Evolutionary conservation across 2,113 vertebrate species (phyloP).

Genomic region (Centropus bengalensis): DNA sequence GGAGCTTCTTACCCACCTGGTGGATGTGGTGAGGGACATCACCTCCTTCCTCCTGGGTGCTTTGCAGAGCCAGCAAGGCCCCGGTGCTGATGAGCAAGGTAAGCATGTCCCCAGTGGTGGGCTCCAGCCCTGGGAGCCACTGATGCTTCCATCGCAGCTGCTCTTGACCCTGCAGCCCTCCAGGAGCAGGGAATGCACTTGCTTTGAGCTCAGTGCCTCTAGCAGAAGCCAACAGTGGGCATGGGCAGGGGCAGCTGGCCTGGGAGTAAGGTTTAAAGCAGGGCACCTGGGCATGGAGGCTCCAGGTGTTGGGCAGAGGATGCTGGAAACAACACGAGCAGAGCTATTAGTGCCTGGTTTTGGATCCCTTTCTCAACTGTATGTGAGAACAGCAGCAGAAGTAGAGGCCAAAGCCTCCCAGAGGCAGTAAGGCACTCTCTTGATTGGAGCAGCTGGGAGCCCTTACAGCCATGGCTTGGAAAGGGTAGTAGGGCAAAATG

Average conservation of each 20-base stretch:
- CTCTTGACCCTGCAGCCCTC: neutral
- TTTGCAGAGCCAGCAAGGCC: constrained; percentile 75
- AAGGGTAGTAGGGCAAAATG: neutral
- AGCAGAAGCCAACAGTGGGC: too few species aligned
- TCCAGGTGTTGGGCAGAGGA: neutral
- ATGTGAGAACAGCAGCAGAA: neutral
- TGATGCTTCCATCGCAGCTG: neutral
- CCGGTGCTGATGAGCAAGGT: constrained; percentile 58
- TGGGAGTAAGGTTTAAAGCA: neutral
- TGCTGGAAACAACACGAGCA: neutral
- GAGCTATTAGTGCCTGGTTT: neutral
- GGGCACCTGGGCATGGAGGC: neutral
- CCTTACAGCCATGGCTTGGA: neutral
- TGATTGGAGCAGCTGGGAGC: neutral
- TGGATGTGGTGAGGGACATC: constrained; percentile 71
- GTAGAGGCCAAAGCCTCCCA: neutral
- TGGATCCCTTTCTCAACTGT: neutral
- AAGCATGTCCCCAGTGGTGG: accelerated
- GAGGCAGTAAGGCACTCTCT: neutral
- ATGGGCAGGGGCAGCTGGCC: neutral
- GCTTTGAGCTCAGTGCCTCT: neutral
- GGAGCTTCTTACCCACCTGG: constrained; percentile 66
- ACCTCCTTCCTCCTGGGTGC: constrained; percentile 80
- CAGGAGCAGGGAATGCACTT: neutral
- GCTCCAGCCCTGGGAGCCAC: neutral